Percentiles rank a stretch among this genome's conserved stretches.
Evolutionary conservation across 2,797 vertebrate genomes (phyloP).

Genomic region (Numenius phaeopus): DNA sequence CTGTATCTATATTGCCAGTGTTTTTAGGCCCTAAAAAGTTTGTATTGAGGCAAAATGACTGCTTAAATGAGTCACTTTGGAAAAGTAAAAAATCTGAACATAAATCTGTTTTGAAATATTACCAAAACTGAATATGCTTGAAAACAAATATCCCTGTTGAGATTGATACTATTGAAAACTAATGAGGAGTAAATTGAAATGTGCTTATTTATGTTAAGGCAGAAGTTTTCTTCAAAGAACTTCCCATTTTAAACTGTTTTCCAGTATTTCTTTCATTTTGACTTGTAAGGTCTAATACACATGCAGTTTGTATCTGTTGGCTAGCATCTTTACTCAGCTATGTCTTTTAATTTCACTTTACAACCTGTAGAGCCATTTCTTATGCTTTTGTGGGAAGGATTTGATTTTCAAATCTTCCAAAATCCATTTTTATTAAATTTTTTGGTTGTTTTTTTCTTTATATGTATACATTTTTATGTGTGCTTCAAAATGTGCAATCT

Average conservation of each 20-base stretch:
- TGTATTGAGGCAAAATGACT: background rate
- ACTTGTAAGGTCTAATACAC: background rate
- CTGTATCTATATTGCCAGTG: background rate
- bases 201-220: background rate
- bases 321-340: background rate
- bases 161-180: background rate
- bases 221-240: background rate
- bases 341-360: background rate
- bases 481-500: background rate
- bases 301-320: background rate
- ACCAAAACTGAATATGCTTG: background rate
- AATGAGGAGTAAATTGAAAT: background rate
- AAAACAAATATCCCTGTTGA: background rate
- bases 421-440: background rate
- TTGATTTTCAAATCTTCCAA: background rate
- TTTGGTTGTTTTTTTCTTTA: background rate
- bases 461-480: background rate
- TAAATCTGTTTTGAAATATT: background rate
- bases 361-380: conserved; percentile 45
- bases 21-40: background rate
- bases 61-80: background rate
- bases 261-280: background rate
- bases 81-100: background rate
- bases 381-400: background rate
- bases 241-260: background rate